Evolutionary conservation across 1,140 invertebrate species (phyloP), one percentile per base, ranked within the genome.

Genomic region (Aphaenogaster ashmeadi): DNA sequence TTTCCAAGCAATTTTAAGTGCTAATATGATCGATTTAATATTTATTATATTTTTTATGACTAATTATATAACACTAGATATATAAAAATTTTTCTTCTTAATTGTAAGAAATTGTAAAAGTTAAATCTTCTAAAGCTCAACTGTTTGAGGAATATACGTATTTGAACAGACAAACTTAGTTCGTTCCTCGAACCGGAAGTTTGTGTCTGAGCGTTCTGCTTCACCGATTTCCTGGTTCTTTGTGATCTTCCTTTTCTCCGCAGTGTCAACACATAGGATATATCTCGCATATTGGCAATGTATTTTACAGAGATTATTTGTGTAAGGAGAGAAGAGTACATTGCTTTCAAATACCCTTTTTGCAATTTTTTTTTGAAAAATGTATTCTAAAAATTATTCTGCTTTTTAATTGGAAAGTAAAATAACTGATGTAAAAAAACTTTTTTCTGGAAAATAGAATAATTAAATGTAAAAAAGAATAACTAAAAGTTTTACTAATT

Each of bases 211-310:
- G 62, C 79, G 91, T 93, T 90, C 79, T 87, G 86, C 67, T 71
- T 72, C 80, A 86, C 71, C 66, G 91, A 88, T 93, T 93, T 91
- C 89, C 87, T 91, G 86, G 88, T 91, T 89, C 80, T 74, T 74
- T 58, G 71, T 66, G 69, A 85, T 89, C 66, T 79, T 90, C 69
- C 62, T 84, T 87, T 89, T 84, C 67, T 88, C 13, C 3, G n/a
- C 56, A 47, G 18, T 54, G 71, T 60, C 52, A 74, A 66, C 89
- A 92, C 86, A 91, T 90, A 89, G 81, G 47, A 62, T 60, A 69
- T 86, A 92, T 92, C 87, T 92, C 64, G 85, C 87, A 21, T 89
- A 9, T 87, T 75, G 50, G 69, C 36, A 79, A 89, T 87, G 62
- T 52, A 58, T 60, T 62, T 66, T 69, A 44, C 36, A 79, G 33